Base-by-base conservation (phyloP, 2,113 vertebrate genomes). In the Archocentrus centrarchus region DNA sequence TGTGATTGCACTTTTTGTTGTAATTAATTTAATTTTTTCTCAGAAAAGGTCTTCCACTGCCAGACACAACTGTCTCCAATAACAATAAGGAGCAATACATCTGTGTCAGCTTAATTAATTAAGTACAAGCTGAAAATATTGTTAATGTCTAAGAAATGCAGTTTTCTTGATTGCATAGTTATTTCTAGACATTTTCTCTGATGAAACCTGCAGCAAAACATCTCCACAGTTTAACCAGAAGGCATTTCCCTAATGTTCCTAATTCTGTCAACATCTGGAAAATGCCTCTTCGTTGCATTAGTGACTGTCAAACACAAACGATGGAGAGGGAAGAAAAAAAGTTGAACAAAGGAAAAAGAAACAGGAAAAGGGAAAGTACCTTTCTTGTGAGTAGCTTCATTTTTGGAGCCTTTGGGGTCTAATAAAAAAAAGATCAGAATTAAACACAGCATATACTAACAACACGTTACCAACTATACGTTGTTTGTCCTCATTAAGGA, bases 391-490 rank as follows among this genome's bases (percentile, higher is more conserved):
- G 96, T 95, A 95, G 95, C 95, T 93, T 96, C 96, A 94, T 94
- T 94, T 96, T 96, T 96, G 95, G 95, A 93, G 95, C 95, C 96
- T 94, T 96, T 96, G 95, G 96, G 95, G 95, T 96, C 96, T 96
- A 95, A 96, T 95, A 93, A 95, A 96, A 95, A 96, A 95, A 96
- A 96, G 95, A 96, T 96, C 86, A 96, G 93, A 94, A 96, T 96
- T 96, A 96, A 96, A 96, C 95, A 96, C 95, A 95, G 92, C 89
- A 95, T 90, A 93, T 90, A 94, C 94, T 95, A 94, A 93, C 92
- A 96, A 87, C 93, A 96, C 76, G 91, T 88, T 61, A 88, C 70
- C 89, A 87, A 80, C 86, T 85, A 66, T 6, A 93, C 80, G 94
- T 93, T 94, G 93, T 95, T 94, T 93, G 85, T 94, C 93, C 94